Conservation (phyloP, 2,797 vertebrate species). For the Fundulus diaphanus region DNA sequence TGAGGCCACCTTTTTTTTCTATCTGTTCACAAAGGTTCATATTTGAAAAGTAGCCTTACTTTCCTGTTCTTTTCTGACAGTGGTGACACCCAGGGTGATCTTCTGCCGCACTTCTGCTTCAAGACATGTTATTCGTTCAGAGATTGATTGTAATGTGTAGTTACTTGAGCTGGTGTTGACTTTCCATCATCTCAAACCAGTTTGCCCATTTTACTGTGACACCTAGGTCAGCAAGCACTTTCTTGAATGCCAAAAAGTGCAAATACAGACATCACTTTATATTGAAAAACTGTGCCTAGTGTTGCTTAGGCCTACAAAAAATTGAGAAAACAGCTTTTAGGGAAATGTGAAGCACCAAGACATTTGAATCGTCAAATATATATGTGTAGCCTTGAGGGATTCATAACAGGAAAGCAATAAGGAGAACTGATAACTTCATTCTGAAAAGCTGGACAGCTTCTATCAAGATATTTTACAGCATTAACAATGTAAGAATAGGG, state of each 20-base stretch:
- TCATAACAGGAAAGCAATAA: slow-evolving; percentile 54
- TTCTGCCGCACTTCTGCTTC: no score
- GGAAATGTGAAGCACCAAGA: slow-evolving; percentile 53
- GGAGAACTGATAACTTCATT: slow-evolving; percentile 51
- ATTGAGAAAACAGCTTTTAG: slow-evolving; percentile 32
- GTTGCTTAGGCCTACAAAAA: slow-evolving; percentile 17
- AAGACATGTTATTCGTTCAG: no score
- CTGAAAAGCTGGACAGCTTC: slow-evolving; percentile 40
- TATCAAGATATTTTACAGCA: slow-evolving; percentile 47
- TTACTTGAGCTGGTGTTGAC: neutral
- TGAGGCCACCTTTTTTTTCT: no score
- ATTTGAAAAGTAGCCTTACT: neutral
- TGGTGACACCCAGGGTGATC: no score
- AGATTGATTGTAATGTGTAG: neutral
- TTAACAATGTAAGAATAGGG: slow-evolving; percentile 47
- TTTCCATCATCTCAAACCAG: neutral
- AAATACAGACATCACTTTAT: slow-evolving; percentile 47
- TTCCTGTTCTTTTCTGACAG: no score
- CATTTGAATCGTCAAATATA: slow-evolving; percentile 51
- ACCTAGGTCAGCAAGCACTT: neutral
- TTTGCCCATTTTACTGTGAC: neutral
- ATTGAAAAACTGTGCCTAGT: slow-evolving; percentile 45
- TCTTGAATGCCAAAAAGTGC: slow-evolving; percentile 12
- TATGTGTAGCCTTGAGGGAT: slow-evolving; percentile 49
- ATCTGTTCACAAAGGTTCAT: neutral